Base-by-base conservation (phyloP, 2,113 vertebrate genomes). In the Thalassarche chlororhynchos region DNA sequence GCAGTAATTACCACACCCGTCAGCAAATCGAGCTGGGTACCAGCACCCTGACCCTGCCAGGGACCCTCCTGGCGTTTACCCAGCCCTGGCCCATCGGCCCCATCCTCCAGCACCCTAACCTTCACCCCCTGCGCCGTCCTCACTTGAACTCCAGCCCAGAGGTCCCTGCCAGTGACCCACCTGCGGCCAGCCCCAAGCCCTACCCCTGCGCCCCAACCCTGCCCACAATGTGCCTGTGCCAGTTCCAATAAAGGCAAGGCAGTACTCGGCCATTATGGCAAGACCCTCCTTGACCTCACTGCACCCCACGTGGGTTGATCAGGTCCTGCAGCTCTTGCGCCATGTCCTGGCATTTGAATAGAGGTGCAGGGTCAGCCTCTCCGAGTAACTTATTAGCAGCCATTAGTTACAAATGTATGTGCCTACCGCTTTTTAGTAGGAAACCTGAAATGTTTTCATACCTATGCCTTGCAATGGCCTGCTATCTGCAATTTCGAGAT, bases 381-480 rank as follows among this genome's bases (percentile, higher is more conserved):
- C 54, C 0, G 3, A 49, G 54, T 24, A n/a, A 31, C 14, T 25
- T 9, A 4, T 9, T 14, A 52, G 29, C 47, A 49, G 64, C 9
- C 57, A 29, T 26, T 19, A n/a, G 24, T 36, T 54, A 75, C 57
- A 78, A 58, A 60, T 6, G 5, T 29, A 13, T 3, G 26, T 16
- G 42, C 28, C 20, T 19, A 4, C 58, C 46, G 28, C 28, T 69
- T 89, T 81, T 78, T 10, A n/a, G 65, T 4, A 17, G 79, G 66
- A 70, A 80, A 71, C 65, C 91, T 69, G 92, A 90, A 84, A 65
- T 62, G 54, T 58, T 69, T 89, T 88, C 96, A 69, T 88, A 83
- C 89, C 95, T 89, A 7, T 7, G 29, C 51, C 62, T 66, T 38
- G 12, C 38, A 46, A 31, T 17, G 61, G 19, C 6, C 49, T 65